These are phyloP conservation scores for Sternarchorhynchus goeldii DNA, from an alignment of 2,797 vertebrate species.

Conservation along the genomic window DNA sequence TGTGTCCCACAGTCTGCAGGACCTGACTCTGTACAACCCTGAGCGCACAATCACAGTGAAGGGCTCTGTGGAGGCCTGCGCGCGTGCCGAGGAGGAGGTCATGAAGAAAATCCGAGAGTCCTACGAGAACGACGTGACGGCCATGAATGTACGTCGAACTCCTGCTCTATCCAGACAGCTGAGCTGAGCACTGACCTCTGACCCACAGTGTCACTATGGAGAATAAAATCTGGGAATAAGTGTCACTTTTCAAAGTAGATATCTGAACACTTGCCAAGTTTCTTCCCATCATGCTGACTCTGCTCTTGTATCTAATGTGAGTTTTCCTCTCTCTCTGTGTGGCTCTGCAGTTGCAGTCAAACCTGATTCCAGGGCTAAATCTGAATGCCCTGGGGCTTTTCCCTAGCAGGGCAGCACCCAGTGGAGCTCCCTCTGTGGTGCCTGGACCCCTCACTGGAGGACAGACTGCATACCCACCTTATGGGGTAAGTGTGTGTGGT, in stretches of 20 bases:
- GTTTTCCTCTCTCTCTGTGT: not conserved
- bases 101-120: slow-evolving; percentile 99
- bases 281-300: not conserved
- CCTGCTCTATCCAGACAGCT: too few relatives aligned
- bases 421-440: slow-evolving; percentile 89
- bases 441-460: slow-evolving; percentile 84
- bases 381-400: slow-evolving; percentile 96
- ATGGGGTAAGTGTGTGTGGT: slow-evolving; percentile 82
- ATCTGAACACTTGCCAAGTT: not conserved
- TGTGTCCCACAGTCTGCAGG: slow-evolving; percentile 82
- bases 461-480: slow-evolving; percentile 85
- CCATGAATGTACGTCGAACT: slow-evolving; percentile 91
- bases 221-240: too few relatives aligned
- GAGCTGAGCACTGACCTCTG: not conserved
- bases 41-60: slow-evolving; percentile 97
- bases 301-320: not conserved
- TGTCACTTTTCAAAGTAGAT: too few relatives aligned
- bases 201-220: too few relatives aligned
- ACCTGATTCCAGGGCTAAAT: slow-evolving; percentile 98
- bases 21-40: slow-evolving; percentile 95
- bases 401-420: slow-evolving; percentile 87
- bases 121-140: slow-evolving; percentile 96
- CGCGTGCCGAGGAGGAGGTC: slow-evolving; percentile 92
- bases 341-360: slow-evolving; percentile 89
- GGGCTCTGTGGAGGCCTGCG: slow-evolving; percentile 87